Conservation (phyloP, 2,888 invertebrate genomes). For the Calliscelio sp. region DNA sequence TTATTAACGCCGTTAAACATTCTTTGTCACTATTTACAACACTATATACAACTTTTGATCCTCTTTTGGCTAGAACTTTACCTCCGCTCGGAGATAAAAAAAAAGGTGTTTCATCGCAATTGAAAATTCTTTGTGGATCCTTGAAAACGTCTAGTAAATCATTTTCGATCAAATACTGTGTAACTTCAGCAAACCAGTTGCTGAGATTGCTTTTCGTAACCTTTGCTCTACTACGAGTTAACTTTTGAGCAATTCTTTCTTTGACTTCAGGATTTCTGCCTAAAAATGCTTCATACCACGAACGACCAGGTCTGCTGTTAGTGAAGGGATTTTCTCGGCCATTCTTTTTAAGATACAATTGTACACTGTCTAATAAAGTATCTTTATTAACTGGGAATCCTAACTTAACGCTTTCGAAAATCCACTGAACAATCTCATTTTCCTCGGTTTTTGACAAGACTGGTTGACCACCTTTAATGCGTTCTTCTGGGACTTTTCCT, state of each 20-base stretch:
- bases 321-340: constrained; percentile 18
- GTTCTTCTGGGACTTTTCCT: background rate
- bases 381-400: constrained; percentile 41
- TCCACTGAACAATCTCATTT: constrained; percentile 42
- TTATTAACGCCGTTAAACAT: constrained; percentile 50
- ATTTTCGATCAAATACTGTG: constrained; percentile 68
- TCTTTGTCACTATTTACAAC: constrained; percentile 41
- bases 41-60: constrained; percentile 29
- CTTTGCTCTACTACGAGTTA: constrained; percentile 71
- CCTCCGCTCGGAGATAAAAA: constrained; percentile 75
- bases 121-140: constrained; percentile 75
- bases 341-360: constrained; percentile 23
- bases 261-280: constrained; percentile 19
- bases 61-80: constrained; percentile 49
- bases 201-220: constrained; percentile 58
- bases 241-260: constrained; percentile 73
- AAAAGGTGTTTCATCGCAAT: constrained; percentile 79
- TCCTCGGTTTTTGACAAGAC: constrained; percentile 15
- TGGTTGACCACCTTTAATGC: constrained; percentile 8
- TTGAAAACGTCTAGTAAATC: background rate
- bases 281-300: constrained; percentile 10
- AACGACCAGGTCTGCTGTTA: background rate
- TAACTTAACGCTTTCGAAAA: constrained; percentile 24
- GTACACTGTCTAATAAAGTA: constrained; percentile 43
- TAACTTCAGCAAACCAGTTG: constrained; percentile 38